Evolutionary conservation across 2,888 invertebrate species (phyloP).

Genomic region (Tenthredo distinguenda): DNA sequence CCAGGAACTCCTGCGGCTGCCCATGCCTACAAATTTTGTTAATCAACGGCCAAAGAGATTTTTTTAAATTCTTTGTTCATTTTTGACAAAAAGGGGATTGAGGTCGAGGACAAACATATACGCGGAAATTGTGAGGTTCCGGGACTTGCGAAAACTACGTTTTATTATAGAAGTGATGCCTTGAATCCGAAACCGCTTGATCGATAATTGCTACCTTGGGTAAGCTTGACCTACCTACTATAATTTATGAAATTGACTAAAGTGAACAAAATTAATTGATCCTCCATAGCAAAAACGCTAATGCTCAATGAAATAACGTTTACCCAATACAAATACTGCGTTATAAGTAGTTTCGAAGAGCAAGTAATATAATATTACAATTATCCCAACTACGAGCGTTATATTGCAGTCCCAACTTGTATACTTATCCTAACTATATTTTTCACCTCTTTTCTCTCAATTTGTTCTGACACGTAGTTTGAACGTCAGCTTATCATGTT

Average conservation of each 20-base stretch:
- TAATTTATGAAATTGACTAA: conserved; percentile 15
- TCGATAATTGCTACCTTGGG: conserved; percentile 27
- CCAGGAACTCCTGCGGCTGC: conserved; percentile 10
- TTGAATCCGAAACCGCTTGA: conserved; percentile 20
- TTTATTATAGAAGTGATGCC: background rate
- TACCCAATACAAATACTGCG: background rate
- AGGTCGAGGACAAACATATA: conserved; percentile 11
- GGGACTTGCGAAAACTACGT: conserved; percentile 9
- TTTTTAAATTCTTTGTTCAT: background rate
- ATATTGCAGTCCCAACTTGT: too few species aligned
- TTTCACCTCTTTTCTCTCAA: too few species aligned
- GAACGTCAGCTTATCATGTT: too few species aligned
- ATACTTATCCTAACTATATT: too few species aligned
- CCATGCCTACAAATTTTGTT: background rate
- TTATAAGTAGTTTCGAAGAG: background rate
- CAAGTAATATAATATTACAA: background rate
- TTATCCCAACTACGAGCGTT: too few species aligned
- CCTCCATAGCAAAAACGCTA: background rate
- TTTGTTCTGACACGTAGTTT: too few species aligned
- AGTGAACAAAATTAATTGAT: background rate
- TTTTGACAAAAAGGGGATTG: background rate
- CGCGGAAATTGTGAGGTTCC: conserved; percentile 29
- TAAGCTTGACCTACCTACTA: conserved; percentile 7
- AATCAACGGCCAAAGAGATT: background rate
- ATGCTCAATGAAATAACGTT: conserved; percentile 11